Percentiles rank a stretch among this genome's conserved stretches.
These are phyloP conservation scores for Eretmocerus hayati DNA, from an alignment of 2,888 invertebrate genomes.

Conservation along the genomic window DNA sequence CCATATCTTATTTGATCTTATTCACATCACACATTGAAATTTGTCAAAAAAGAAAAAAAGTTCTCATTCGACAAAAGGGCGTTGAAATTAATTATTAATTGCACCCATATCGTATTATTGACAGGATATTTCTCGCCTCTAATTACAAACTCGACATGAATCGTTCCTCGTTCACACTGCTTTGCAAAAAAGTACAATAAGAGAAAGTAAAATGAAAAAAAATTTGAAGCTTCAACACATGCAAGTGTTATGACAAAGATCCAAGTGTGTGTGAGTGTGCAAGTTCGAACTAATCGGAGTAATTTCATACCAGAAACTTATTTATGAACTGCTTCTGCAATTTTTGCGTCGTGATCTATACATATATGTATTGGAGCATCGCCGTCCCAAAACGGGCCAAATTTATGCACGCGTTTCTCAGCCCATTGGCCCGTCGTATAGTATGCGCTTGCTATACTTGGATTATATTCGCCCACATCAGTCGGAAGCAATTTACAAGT, in stretches of 20 bases:
- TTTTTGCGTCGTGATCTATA: not conserved
- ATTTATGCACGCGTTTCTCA: constrained; percentile 33
- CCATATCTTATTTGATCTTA: no score
- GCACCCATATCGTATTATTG: not conserved
- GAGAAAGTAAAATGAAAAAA: not conserved
- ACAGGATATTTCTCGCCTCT: constrained; percentile 1
- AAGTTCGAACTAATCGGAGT: constrained; percentile 5
- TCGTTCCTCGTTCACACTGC: no score
- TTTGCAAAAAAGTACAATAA: no score
- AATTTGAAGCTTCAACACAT: no score
- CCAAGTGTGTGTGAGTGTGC: not conserved
- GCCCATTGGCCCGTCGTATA: no score
- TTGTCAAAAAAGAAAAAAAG: no score
- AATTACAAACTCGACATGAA: constrained; percentile 2
- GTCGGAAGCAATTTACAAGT: constrained; percentile 48
- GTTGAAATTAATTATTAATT: constrained; percentile 10
- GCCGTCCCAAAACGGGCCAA: constrained; percentile 18
- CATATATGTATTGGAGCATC: no score
- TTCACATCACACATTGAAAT: no score
- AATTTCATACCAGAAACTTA: constrained; percentile 13
- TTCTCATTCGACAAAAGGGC: no score
- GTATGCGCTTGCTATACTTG: no score
- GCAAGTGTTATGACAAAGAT: not conserved
- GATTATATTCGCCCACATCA: constrained; percentile 30
- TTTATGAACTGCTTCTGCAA: constrained; percentile 15